Evolutionary conservation across 2,113 vertebrate genomes (phyloP), one percentile per base, ranked within the genome.

Genomic region (Prinia subflava): DNA sequence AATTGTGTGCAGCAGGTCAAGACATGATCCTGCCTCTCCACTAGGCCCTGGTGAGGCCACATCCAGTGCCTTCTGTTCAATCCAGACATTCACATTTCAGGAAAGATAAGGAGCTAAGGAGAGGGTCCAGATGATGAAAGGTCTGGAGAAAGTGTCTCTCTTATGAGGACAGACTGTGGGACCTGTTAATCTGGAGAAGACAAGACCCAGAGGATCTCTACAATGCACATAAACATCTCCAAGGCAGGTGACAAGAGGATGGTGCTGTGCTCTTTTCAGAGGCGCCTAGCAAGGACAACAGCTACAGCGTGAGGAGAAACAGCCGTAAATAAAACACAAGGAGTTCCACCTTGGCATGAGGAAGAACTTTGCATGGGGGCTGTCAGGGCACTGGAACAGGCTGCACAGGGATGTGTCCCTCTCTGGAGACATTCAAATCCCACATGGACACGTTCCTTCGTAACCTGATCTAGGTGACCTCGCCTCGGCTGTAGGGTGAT

Each of bases 231-330:
- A 15, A 47, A 18, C 20, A 35, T 18, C 21, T 23, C 25, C 31
- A 41, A 55, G 28, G 17, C 5, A 46, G 16, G 11, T 47, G n/a
- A 24, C 11, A 18, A 15, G n/a, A 30, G 14, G 25, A 41, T 22
- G 10, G 17, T 52, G 33, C 33, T 11, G 7, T 9, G 13, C 30
- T 15, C 14, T 31, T 47, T 31, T 11, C 70, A 62, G 16, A 3
- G 17, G 11, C 62, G 25, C 25, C 14, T 10, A 18, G 17, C 0
- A 0, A 46, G 37, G 37, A 11, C 5, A 53, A 18, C 0, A 4
- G 24, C 59, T 23, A 30, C 44, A 52, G 28, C 19, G 35, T 5
- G 9, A 74, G 52, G 28, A 46, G 11, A 5, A 68, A 8, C 1
- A 6, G 37, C 13, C 44, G 14, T 30, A 39, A 68, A 24, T 1